These are phyloP conservation scores for Actenoides hombroni DNA, from an alignment of 2,113 vertebrate genomes.

Conservation along the genomic window DNA sequence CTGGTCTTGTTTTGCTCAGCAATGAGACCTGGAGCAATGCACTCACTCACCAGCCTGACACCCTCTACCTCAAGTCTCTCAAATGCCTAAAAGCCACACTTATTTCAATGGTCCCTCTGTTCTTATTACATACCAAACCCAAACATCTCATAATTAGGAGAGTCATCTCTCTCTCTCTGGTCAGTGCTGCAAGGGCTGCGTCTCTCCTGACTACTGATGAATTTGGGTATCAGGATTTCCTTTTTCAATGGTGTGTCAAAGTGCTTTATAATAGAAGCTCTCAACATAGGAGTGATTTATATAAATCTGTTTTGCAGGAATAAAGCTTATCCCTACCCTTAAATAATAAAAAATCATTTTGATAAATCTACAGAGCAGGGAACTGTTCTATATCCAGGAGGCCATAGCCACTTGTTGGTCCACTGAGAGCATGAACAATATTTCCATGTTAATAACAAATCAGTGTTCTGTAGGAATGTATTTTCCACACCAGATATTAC, in stretches of 20 bases:
- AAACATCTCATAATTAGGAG: not conserved
- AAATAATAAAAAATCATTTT: not conserved
- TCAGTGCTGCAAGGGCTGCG: not conserved
- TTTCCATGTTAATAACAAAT: constrained; percentile 1
- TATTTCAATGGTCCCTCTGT: not conserved
- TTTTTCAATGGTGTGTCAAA: not conserved
- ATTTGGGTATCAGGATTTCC: not conserved
- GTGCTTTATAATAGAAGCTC: not conserved
- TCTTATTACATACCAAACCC: not conserved
- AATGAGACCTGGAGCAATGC: not conserved
- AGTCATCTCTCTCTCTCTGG: not conserved
- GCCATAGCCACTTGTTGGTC: constrained; percentile 6
- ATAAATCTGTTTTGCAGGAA: not conserved
- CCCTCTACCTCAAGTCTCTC: not conserved
- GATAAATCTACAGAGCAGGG: not conserved
- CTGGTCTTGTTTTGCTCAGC: not conserved
- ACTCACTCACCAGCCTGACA: not conserved
- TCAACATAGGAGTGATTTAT: not conserved
- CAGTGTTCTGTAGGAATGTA: not conserved
- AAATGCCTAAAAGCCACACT: not conserved
- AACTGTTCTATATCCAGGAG: not conserved
- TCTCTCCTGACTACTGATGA: not conserved
- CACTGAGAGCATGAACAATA: not conserved
- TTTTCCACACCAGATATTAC: not conserved
- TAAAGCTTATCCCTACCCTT: not conserved